Evolutionary conservation across 2,888 invertebrate genomes (phyloP).

Genomic region (Sesia apiformis): DNA sequence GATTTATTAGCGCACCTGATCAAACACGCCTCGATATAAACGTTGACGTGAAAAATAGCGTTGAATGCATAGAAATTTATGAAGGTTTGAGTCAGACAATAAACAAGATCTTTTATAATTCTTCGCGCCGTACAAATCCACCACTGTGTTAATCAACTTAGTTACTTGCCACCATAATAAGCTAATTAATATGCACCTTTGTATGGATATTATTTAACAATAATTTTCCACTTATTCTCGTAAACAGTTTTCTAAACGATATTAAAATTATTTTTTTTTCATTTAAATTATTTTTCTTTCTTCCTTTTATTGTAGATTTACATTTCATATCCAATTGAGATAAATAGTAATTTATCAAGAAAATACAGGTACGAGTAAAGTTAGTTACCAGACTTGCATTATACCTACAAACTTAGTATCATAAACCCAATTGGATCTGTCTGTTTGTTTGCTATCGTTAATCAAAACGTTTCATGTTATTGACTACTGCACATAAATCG

Average conservation of each 20-base stretch:
- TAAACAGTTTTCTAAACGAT: neutral
- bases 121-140: neutral
- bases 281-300: too few relatives aligned
- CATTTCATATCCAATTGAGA: neutral
- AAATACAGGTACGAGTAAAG: too few relatives aligned
- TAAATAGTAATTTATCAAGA: conserved; percentile 1
- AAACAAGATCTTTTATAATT: conserved; percentile 16
- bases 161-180: neutral
- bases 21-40: conserved; percentile 36
- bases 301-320: too few relatives aligned
- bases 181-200: neutral
- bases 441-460: conserved; percentile 35
- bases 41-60: conserved; percentile 29
- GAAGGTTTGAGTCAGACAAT: conserved; percentile 23
- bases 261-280: too few relatives aligned
- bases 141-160: neutral
- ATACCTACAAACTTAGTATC: too few relatives aligned
- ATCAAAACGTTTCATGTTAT: conserved; percentile 50
- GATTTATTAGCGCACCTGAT: conserved; percentile 63
- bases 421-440: conserved; percentile 3
- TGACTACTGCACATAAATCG: conserved; percentile 29
- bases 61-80: conserved; percentile 21
- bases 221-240: neutral
- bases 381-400: too few relatives aligned
- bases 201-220: neutral